These are phyloP conservation scores for Arctia plantaginis DNA, from an alignment of 2,888 invertebrate species.

Conservation along the genomic window DNA sequence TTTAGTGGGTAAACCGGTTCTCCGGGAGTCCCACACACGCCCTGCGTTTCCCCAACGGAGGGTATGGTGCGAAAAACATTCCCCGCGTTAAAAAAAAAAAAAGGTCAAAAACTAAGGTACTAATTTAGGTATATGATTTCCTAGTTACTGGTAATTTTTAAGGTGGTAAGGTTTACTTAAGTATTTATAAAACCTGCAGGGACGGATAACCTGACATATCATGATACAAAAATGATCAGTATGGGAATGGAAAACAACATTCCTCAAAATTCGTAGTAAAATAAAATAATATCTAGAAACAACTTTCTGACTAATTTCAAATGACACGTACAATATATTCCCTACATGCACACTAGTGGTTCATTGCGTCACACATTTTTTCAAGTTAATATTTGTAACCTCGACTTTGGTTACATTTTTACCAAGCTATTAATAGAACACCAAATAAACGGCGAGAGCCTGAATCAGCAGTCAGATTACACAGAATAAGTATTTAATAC, in stretches of 20 bases:
- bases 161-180: no score
- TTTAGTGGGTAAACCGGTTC: no score
- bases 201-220: not conserved
- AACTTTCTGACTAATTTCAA: slow-evolving; percentile 35
- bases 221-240: not conserved
- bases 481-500: slow-evolving; percentile 21
- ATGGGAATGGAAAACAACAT: not conserved
- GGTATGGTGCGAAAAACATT: no score
- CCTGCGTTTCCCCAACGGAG: no score
- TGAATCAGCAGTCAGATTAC: slow-evolving; percentile 56
- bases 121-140: no score
- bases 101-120: no score
- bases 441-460: slow-evolving; percentile 62
- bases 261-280: not conserved
- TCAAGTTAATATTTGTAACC: slow-evolving; percentile 73
- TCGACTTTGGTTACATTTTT: slow-evolving; percentile 77
- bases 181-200: not conserved
- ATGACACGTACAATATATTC: slow-evolving; percentile 36
- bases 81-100: no score
- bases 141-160: no score
- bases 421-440: slow-evolving; percentile 72
- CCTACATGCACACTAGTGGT: slow-evolving; percentile 33
- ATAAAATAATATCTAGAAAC: slow-evolving; percentile 1
- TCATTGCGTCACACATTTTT: slow-evolving; percentile 54
- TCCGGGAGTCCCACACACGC: no score